Evolutionary conservation across 23 tunicate genomes (phyloP).

Genomic region (Oikopleura albicans): DNA sequence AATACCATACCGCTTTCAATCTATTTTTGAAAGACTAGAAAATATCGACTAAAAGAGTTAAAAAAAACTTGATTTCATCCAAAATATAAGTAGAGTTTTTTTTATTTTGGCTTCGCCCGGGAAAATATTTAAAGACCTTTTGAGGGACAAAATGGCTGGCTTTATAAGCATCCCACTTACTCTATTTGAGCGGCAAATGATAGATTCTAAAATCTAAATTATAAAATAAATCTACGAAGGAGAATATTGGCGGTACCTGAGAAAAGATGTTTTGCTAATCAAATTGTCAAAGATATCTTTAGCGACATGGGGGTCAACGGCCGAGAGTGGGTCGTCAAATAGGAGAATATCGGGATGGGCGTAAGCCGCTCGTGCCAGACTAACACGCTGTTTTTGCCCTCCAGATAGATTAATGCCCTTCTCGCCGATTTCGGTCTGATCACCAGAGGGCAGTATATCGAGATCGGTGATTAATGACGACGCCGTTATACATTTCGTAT

Average conservation of each 20-base stretch:
- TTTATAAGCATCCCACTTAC: too few species aligned
- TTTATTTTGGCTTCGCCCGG: too few species aligned
- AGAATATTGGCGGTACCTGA: slow-evolving; percentile 22
- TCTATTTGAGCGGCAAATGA: too few species aligned
- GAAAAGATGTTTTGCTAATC: slow-evolving; percentile 29
- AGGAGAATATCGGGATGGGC: slow-evolving; percentile 51
- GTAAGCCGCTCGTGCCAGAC: slow-evolving; percentile 89
- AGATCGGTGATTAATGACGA: slow-evolving; percentile 43
- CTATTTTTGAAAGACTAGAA: too few species aligned
- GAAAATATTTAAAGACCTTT: too few species aligned
- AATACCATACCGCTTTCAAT: too few species aligned
- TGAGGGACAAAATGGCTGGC: too few species aligned
- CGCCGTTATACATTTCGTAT: neutral
- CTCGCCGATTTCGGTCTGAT: slow-evolving; percentile 84
- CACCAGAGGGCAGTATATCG: slow-evolving; percentile 55
- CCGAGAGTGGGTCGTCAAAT: slow-evolving; percentile 82
- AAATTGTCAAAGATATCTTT: slow-evolving; percentile 79
- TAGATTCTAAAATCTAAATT: too few species aligned
- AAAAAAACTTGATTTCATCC: too few species aligned
- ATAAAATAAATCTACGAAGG: too few species aligned
- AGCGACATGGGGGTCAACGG: slow-evolving; percentile 96
- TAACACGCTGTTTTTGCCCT: slow-evolving; percentile 87
- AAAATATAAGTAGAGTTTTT: too few species aligned
- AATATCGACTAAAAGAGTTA: too few species aligned
- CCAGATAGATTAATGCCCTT: slow-evolving; percentile 91